A percentile compares a stretch with the other conserved stretches of the same genome.
These are phyloP conservation scores for Rhimphoctona megacephalus DNA, from an alignment of 2,888 invertebrate genomes.

Conservation along the genomic window DNA sequence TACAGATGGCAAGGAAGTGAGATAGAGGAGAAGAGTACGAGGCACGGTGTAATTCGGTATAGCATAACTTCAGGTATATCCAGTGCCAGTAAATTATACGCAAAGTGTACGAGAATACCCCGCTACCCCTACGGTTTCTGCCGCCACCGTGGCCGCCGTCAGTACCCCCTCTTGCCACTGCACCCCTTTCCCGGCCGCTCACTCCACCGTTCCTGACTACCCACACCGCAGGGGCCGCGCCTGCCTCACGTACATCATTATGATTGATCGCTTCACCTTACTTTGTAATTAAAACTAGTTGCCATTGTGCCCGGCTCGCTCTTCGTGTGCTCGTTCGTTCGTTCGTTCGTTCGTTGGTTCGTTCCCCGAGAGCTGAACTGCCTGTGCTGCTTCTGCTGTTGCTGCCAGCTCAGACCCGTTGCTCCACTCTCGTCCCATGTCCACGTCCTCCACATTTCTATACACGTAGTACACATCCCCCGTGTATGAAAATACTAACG, in stretches of 20 bases:
- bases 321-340: conserved; percentile 77
- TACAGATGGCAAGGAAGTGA: conserved; percentile 46
- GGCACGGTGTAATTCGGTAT: conserved; percentile 76
- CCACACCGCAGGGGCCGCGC: conserved; percentile 82
- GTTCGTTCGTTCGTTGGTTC: conserved; percentile 71
- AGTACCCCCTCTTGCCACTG: conserved; percentile 47
- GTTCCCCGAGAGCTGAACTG: conserved; percentile 59
- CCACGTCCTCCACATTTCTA: conserved; percentile 67
- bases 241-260: conserved; percentile 85
- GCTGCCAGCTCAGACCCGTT: conserved; percentile 50
- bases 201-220: conserved; percentile 72
- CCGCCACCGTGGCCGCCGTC: conserved; percentile 64
- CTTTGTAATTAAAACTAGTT: conserved; percentile 86
- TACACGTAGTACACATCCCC: conserved; percentile 59
- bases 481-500: conserved; percentile 42
- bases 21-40: conserved; percentile 49
- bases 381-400: conserved; percentile 50
- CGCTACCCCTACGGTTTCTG: conserved; percentile 68
- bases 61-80: conserved; percentile 84
- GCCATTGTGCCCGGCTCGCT: conserved; percentile 83
- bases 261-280: conserved; percentile 85
- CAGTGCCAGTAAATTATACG: conserved; percentile 85
- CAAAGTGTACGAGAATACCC: conserved; percentile 84
- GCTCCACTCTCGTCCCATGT: conserved; percentile 52
- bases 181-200: conserved; percentile 44